A percentile compares a stretch with the other conserved stretches of the same genome.
Conservation (phyloP, 2,797 vertebrate species). For the Chrysolophus pictus region DNA sequence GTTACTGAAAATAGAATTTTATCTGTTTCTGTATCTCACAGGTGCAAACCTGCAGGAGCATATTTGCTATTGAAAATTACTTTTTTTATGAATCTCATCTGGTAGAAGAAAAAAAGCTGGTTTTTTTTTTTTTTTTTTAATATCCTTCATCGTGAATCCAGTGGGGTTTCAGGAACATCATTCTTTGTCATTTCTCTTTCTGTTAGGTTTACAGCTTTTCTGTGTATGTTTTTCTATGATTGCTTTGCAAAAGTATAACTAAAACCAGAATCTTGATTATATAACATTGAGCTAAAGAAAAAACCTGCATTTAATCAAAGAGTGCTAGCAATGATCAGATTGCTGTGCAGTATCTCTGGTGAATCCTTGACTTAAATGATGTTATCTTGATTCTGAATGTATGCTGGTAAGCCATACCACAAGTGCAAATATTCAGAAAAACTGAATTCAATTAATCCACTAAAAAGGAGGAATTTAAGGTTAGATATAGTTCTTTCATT, state of each 20-base stretch:
- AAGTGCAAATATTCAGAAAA: not conserved
- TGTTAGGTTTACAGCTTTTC: not conserved
- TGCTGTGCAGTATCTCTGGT: not conserved
- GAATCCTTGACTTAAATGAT: not conserved
- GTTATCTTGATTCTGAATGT: not conserved
- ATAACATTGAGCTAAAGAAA: not conserved
- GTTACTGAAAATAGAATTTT: not conserved
- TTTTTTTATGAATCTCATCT: not conserved
- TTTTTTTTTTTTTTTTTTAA: not conserved
- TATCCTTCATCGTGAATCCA: not conserved
- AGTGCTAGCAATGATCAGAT: not conserved
- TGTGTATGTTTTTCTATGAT: not conserved
- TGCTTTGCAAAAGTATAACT: not conserved
- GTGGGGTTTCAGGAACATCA: not conserved
- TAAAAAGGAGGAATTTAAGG: constrained; percentile 26
- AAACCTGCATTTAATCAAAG: not conserved
- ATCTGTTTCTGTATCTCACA: not conserved
- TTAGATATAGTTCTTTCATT: constrained; percentile 28
- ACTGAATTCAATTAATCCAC: not conserved
- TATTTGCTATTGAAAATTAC: accelerated
- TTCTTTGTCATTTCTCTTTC: not conserved
- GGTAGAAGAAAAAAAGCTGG: not conserved
- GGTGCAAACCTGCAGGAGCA: not conserved
- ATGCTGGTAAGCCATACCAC: not conserved
- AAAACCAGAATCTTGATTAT: not conserved